Conservation (phyloP, 2,113 vertebrate genomes). For the Gavia stellata region DNA sequence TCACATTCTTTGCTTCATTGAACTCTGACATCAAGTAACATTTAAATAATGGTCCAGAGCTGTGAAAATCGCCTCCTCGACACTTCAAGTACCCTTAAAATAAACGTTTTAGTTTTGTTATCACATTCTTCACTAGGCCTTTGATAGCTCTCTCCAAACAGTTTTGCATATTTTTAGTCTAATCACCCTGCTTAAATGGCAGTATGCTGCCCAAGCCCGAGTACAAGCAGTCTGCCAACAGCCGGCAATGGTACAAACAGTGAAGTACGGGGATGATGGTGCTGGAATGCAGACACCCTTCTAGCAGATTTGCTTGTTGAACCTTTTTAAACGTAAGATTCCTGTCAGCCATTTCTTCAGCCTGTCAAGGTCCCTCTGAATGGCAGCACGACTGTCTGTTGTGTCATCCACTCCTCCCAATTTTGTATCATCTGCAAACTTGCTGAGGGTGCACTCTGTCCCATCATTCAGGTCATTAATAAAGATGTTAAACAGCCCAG, state of each 20-base stretch:
- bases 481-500: not conserved
- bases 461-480: not conserved
- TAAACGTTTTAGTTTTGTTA: not conserved
- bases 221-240: not conserved
- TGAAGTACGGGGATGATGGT: not conserved
- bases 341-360: not conserved
- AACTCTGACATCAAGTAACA: not conserved
- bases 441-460: not conserved
- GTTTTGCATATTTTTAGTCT: not conserved
- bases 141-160: not conserved
- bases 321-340: not conserved
- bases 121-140: not conserved
- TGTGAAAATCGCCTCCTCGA: not conserved
- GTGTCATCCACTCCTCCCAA: not conserved
- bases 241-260: not conserved
- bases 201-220: not conserved
- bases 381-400: accelerated
- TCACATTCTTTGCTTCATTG: not conserved
- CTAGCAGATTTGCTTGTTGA: not conserved
- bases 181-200: not conserved
- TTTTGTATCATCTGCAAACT: not conserved
- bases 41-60: not conserved
- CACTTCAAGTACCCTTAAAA: not conserved
- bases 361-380: not conserved
- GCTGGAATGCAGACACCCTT: not conserved